A percentile compares a stretch with the other conserved stretches of the same genome.
Evolutionary conservation across 1,140 invertebrate species (phyloP).

Genomic region (Mamestra configurata): DNA sequence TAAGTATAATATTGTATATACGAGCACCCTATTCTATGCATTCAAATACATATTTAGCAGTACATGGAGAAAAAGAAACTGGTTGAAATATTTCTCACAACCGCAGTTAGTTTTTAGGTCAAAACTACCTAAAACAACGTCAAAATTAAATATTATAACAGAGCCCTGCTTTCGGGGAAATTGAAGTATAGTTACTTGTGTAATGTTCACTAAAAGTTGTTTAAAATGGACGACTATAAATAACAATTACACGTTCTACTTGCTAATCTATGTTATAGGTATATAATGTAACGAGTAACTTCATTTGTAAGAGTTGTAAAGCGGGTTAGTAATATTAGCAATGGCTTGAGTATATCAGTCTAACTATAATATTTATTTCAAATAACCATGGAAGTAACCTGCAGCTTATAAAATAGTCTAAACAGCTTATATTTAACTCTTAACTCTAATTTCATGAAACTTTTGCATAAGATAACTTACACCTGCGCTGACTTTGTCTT

Average conservation of each 20-base stretch:
- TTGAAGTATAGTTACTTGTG: constrained; percentile 18
- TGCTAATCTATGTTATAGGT: constrained; percentile 52
- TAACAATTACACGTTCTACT: constrained; percentile 60
- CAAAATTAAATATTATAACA: constrained; percentile 18
- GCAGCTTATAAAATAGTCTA: constrained; percentile 48
- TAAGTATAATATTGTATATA: constrained; percentile 59
- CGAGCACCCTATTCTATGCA: constrained; percentile 57
- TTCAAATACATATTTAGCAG: constrained; percentile 50
- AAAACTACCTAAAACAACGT: constrained; percentile 10
- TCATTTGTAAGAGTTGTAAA: constrained; percentile 57
- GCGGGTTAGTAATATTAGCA: constrained; percentile 64
- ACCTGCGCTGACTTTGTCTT: constrained; percentile 90
- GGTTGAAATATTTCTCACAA: constrained; percentile 63
- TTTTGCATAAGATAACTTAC: constrained; percentile 89
- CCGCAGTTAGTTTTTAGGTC: constrained; percentile 52
- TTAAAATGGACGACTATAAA: constrained; percentile 60
- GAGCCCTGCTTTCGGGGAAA: constrained; percentile 2
- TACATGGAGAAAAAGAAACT: constrained; percentile 46
- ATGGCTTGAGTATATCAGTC: constrained; percentile 64
- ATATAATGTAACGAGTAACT: constrained; percentile 19
- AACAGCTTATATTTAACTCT: constrained; percentile 83
- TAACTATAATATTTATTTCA: constrained; percentile 60
- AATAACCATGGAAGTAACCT: constrained; percentile 52
- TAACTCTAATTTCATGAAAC: constrained; percentile 90
- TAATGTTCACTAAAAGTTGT: constrained; percentile 45